Evolutionary conservation across 2,888 invertebrate species (phyloP).

Genomic region (Apoda limacodes): DNA sequence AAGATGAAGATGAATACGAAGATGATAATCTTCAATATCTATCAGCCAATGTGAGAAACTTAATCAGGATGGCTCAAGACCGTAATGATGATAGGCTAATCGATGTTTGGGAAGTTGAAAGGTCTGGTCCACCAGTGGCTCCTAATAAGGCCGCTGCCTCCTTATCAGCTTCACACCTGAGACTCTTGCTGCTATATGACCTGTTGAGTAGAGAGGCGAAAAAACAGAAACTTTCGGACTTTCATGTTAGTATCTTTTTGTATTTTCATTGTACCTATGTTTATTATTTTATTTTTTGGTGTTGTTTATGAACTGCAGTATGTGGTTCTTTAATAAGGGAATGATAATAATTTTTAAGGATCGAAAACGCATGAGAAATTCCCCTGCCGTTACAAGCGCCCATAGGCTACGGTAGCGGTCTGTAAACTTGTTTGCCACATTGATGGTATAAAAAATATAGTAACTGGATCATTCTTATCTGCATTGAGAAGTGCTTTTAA

Average conservation of each 20-base stretch:
- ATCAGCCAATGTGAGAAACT: conserved; percentile 47
- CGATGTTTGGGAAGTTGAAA: conserved; percentile 46
- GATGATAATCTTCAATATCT: conserved; percentile 58
- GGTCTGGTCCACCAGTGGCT: conserved; percentile 34
- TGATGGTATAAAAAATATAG: too few relatives aligned
- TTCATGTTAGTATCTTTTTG: conserved; percentile 51
- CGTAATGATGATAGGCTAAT: conserved; percentile 44
- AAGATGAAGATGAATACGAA: conserved; percentile 37
- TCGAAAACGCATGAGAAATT: too few relatives aligned
- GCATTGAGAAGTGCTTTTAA: too few relatives aligned
- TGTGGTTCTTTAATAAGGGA: too few relatives aligned
- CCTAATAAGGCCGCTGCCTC: conserved; percentile 60
- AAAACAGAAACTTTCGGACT: conserved; percentile 71
- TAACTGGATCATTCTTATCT: too few relatives aligned
- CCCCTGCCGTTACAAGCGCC: too few relatives aligned
- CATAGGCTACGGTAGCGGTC: too few relatives aligned
- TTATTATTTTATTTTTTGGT: too few relatives aligned
- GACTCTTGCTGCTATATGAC: conserved; percentile 72
- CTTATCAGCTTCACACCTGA: conserved; percentile 69
- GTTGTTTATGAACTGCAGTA: too few relatives aligned
- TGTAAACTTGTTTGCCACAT: too few relatives aligned
- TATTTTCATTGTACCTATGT: background rate
- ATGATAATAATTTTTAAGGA: too few relatives aligned
- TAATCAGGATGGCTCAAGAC: conserved; percentile 50
- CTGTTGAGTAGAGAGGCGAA: conserved; percentile 75